Evolutionary conservation across 2,797 vertebrate genomes (phyloP).

Genomic region (Spinibarbus caldwelli): DNA sequence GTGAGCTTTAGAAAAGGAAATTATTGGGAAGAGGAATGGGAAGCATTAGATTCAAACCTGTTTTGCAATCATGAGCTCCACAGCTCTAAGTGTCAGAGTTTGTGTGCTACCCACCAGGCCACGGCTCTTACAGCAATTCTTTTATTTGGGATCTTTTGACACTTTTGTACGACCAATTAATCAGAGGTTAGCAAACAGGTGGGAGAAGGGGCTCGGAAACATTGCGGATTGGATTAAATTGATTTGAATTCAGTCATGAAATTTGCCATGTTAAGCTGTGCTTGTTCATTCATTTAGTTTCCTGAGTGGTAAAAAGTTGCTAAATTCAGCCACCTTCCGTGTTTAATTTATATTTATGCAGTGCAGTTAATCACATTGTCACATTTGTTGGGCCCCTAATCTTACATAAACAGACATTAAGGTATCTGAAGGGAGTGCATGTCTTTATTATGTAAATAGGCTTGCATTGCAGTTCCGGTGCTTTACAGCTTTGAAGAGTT

Average conservation of each 20-base stretch:
- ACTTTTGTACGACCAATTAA: neutral
- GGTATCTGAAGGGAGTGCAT: constrained; percentile 1
- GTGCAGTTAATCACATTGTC: constrained; percentile 22
- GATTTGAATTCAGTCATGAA: neutral
- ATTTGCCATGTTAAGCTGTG: neutral
- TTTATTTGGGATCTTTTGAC: neutral
- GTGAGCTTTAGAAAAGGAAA: neutral
- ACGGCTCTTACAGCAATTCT: neutral
- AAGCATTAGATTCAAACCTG: neutral
- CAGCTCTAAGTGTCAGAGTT: neutral
- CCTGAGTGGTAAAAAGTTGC: neutral
- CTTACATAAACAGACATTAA: constrained; percentile 45
- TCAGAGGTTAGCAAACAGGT: neutral
- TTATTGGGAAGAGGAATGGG: neutral
- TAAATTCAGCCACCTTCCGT: constrained; percentile 3
- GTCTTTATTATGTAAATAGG: constrained; percentile 55
- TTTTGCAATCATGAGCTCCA: neutral
- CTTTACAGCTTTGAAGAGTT: constrained; percentile 61
- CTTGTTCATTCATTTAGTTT: constrained; percentile 12
- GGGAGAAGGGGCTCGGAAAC: neutral
- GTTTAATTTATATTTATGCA: constrained; percentile 1
- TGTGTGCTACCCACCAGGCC: neutral
- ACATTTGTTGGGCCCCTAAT: constrained; percentile 46
- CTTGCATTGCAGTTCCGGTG: constrained; percentile 52
- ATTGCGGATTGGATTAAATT: neutral